phyloP scores from a whole-genome alignment of 92 coral and sea anemone genomes.

The Bergia sp. region DNA sequence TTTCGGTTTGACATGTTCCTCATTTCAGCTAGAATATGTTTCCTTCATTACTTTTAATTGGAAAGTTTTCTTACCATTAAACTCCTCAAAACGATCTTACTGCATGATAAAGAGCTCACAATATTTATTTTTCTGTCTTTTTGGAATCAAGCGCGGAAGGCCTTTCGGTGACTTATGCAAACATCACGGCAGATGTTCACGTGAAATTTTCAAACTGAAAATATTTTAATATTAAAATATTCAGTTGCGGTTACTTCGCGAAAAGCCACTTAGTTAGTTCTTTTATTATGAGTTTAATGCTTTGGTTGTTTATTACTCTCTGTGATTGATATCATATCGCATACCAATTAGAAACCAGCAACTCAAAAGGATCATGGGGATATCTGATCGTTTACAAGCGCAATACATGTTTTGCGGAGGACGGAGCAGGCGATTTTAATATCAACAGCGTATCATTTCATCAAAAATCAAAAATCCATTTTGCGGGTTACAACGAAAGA shows the following conservation, averaged over 20 bases:
- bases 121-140: background rate
- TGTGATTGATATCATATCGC: background rate
- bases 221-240: background rate
- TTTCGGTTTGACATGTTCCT: background rate
- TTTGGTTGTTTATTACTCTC: no score
- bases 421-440: background rate
- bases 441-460: conserved; percentile 7
- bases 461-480: conserved; percentile 3
- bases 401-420: background rate
- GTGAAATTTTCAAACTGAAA: background rate
- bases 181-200: background rate
- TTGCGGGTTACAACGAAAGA: conserved; percentile 15
- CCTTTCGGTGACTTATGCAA: background rate
- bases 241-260: background rate
- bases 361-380: background rate
- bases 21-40: background rate
- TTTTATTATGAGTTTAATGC: background rate
- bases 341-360: background rate
- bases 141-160: background rate
- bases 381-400: background rate
- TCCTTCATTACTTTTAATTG: background rate
- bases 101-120: background rate
- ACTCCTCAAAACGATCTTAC: background rate
- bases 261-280: conserved; percentile 17
- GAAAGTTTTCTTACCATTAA: conserved; percentile 1